These are phyloP conservation scores for Nasonia oneida DNA, from an alignment of 2,888 invertebrate genomes.

Conservation along the genomic window DNA sequence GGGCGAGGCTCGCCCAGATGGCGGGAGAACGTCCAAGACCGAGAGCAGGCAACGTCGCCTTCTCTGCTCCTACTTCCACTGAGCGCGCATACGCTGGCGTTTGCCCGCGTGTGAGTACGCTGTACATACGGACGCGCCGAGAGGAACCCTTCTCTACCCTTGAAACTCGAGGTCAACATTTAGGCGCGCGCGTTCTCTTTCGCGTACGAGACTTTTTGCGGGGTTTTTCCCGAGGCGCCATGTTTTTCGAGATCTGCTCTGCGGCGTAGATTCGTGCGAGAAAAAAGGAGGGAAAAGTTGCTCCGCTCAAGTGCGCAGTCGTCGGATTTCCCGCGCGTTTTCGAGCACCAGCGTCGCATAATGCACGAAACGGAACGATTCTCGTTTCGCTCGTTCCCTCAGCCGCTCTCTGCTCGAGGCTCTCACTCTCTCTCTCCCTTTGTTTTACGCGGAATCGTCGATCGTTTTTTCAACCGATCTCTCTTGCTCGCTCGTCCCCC, in stretches of 20 bases:
- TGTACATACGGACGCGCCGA: not conserved
- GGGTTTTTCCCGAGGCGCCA: not conserved
- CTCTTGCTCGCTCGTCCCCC: not conserved
- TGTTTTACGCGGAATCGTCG: slow-evolving; percentile 30
- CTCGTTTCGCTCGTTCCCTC: slow-evolving; percentile 30
- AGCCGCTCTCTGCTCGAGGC: slow-evolving; percentile 23
- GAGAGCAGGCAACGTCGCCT: slow-evolving; percentile 73
- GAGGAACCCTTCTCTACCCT: slow-evolving; percentile 78
- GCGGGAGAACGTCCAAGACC: slow-evolving; percentile 74
- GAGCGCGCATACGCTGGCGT: not conserved
- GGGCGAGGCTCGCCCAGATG: slow-evolving; percentile 66
- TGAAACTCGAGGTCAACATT: slow-evolving; percentile 80
- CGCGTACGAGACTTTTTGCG: not conserved
- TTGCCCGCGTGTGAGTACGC: not conserved
- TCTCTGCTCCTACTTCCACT: slow-evolving; percentile 57
- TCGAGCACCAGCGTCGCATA: slow-evolving; percentile 55
- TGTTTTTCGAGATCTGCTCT: not conserved
- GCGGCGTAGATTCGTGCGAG: not conserved
- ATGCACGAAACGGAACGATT: not conserved
- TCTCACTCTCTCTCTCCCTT: not conserved
- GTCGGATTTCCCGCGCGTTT: slow-evolving; percentile 62
- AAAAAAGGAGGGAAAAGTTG: not conserved
- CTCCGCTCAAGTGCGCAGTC: not conserved
- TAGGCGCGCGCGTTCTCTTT: slow-evolving; percentile 67
- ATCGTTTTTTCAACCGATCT: not conserved